Evolutionary conservation across 53 echinoderm and acorn worm species (phyloP).

Genomic region (Mesocentrotus franciscanus): DNA sequence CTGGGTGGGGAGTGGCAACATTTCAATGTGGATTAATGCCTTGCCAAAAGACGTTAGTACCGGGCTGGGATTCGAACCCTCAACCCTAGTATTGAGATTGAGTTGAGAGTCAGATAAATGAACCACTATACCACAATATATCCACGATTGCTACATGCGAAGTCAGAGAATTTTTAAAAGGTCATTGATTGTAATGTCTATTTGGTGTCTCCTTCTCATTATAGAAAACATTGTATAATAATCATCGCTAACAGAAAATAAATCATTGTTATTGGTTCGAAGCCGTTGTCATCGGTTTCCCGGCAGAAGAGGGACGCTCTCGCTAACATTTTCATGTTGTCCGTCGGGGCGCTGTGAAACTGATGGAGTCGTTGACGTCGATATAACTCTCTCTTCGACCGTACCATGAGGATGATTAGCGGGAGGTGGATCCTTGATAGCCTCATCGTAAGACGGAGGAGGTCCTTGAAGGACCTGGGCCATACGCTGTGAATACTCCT

Average conservation of each 20-base stretch:
- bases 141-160: too few species aligned
- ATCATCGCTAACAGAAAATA: neutral
- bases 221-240: neutral
- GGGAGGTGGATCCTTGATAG: constrained; percentile 19
- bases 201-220: neutral
- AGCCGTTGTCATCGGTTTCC: neutral
- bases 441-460: constrained; percentile 59
- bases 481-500: constrained; percentile 50
- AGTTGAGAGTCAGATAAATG: too few species aligned
- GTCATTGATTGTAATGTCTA: neutral
- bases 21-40: too few species aligned
- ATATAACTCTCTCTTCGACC: neutral
- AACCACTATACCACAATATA: too few species aligned
- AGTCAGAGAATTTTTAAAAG: neutral
- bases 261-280: neutral
- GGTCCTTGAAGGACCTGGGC: constrained; percentile 29
- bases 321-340: neutral
- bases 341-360: neutral
- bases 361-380: neutral
- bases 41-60: too few species aligned
- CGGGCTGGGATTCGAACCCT: too few species aligned
- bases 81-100: too few species aligned
- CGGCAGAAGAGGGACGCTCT: neutral
- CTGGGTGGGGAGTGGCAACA: too few species aligned
- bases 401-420: neutral